phyloP scores from a whole-genome alignment of 1,140 invertebrate genomes.

The Nephotettix cincticeps region DNA sequence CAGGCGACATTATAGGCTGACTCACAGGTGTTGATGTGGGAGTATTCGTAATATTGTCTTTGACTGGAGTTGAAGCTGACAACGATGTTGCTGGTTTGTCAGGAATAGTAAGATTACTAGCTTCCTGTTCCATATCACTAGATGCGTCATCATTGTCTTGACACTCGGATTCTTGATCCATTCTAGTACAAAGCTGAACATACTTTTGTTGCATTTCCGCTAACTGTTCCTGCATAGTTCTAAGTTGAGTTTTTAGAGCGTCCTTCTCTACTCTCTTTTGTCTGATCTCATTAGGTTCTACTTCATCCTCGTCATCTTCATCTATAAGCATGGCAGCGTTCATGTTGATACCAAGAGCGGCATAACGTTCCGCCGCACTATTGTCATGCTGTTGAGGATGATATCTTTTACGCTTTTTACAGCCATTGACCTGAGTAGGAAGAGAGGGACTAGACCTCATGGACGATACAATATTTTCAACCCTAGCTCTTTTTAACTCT shows the following conservation, averaged over 20 bases:
- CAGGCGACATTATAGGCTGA: slow-evolving; percentile 63
- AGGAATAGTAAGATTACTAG: slow-evolving; percentile 49
- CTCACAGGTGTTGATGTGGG: slow-evolving; percentile 49
- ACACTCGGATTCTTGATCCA: slow-evolving; percentile 72
- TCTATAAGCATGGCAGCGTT: slow-evolving; percentile 51
- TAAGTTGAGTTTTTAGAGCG: slow-evolving; percentile 78
- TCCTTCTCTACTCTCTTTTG: slow-evolving; percentile 83
- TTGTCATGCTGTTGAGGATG: slow-evolving; percentile 92
- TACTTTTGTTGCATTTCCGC: slow-evolving; percentile 91
- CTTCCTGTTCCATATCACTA: slow-evolving; percentile 64
- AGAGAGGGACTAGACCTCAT: slow-evolving; percentile 83
- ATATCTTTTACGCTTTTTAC: slow-evolving; percentile 95
- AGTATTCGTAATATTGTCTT: slow-evolving; percentile 53
- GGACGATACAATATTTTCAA: slow-evolving; percentile 91
- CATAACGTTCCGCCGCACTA: slow-evolving; percentile 65
- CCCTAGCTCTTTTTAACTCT: slow-evolving; percentile 86
- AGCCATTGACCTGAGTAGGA: slow-evolving; percentile 76
- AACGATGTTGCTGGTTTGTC: slow-evolving; percentile 51
- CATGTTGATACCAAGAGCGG: slow-evolving; percentile 48
- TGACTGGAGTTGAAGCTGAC: slow-evolving; percentile 59
- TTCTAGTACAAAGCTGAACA: slow-evolving; percentile 78
- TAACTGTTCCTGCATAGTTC: slow-evolving; percentile 84
- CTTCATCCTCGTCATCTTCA: slow-evolving; percentile 70
- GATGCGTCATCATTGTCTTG: slow-evolving; percentile 70
- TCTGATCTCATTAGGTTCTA: slow-evolving; percentile 66